phyloP scores from a whole-genome alignment of 2,797 vertebrate species.

The Pangasius macronema region DNA sequence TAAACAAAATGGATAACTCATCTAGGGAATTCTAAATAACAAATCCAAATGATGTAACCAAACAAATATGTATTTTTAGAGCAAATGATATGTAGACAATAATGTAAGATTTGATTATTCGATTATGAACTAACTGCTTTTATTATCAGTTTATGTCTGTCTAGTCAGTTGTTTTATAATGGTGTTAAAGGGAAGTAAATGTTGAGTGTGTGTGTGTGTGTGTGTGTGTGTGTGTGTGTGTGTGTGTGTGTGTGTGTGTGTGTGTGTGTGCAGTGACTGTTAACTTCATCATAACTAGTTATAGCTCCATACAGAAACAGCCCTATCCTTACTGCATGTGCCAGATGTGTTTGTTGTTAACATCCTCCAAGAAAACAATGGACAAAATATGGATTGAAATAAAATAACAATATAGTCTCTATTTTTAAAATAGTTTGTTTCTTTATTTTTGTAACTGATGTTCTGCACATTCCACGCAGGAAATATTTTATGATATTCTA shows the following conservation, averaged over 20 bases:
- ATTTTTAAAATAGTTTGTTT: constrained; percentile 20
- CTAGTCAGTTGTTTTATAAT: not conserved
- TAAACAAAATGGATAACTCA: not conserved
- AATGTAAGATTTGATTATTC: not conserved
- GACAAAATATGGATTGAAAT: constrained; percentile 13
- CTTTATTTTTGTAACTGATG: constrained; percentile 16
- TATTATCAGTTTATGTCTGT: constrained; percentile 8
- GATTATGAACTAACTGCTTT: not conserved
- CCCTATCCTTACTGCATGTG: constrained; percentile 33
- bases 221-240: not conserved
- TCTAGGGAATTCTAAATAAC: not conserved
- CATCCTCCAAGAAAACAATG: constrained; percentile 15
- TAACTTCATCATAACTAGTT: constrained; percentile 4
- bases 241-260: not conserved
- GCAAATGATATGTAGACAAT: constrained; percentile 8
- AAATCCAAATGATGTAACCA: constrained; percentile 9
- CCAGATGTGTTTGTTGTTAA: constrained; percentile 31
- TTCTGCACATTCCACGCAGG: constrained; percentile 9
- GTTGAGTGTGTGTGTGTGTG: not conserved
- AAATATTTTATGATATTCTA: constrained; percentile 11
- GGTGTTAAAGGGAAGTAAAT: constrained; percentile 3
- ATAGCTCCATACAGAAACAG: not conserved
- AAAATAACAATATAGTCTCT: constrained; percentile 12
- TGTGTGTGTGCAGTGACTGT: not conserved
- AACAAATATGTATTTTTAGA: constrained; percentile 22